Evolutionary conservation across 1,140 invertebrate genomes (phyloP), one percentile per base, ranked within the genome.

Genomic region (Tachypleus tridentatus): DNA sequence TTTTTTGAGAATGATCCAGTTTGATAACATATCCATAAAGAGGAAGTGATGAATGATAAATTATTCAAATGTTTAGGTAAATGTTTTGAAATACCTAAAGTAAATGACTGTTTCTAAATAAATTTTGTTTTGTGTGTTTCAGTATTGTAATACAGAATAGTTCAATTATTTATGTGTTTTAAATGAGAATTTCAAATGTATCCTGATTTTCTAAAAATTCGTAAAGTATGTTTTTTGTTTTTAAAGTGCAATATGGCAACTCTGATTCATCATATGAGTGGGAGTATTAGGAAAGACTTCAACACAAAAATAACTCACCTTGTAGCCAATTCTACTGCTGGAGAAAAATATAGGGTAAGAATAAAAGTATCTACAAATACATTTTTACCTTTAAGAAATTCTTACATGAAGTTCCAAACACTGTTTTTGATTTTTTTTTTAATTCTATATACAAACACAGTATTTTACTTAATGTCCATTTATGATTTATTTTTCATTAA

Each of bases 261-360:
- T 71, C 81, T 91, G 73, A 87, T 96, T 68, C 93, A 96, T 79
- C 85, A 87, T 74, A 96, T 97, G 93, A 92, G 91, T 68, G 93
- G 93, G 11, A 93, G 89, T 72, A 88, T 97, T 70, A 82, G 91
- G 60, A 91, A 88, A 78, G 91, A 95, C 71, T 86, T 93, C 80
- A 85, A 84, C 64, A 81, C 82, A 9, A 91, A 88, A 75, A 86
- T 93, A 64, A 97, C 93, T 59, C 93, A 97, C 81, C 81, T 98
- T 56, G 89, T 98, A 70, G 90, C 93, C 60, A 88, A 88, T 72
- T 82, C 83, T 73, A 87, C 86, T 72, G 85, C 85, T 57, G 92
- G 93, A 66, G 86, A 91, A 71, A 97, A 97, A 80, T 91, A 89
- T 74, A 81, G 84, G 73, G 79, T 80, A 72, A 67, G 71, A 29